Conservation (phyloP, 1,140 invertebrate species). For the Tetranychus cinnabarinus region DNA sequence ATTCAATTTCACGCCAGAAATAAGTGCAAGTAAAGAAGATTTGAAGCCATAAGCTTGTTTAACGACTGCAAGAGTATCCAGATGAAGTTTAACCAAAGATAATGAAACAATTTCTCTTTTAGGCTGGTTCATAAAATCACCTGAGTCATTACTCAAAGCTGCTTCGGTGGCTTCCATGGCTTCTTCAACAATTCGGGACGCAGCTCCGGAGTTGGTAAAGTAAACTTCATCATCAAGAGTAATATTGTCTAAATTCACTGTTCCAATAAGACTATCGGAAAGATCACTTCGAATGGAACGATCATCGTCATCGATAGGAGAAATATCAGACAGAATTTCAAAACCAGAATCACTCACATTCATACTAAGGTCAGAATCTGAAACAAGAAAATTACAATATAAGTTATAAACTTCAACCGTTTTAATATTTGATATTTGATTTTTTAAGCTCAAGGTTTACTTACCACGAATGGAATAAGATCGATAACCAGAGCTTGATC, state of each 20-base stretch:
- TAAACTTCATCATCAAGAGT: not conserved
- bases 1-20: not conserved
- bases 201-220: too few relatives aligned
- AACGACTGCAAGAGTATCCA: not conserved
- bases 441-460: not conserved
- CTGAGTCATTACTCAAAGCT: not conserved
- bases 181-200: not conserved
- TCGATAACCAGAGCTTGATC: not conserved
- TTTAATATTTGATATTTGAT: not conserved
- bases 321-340: not conserved
- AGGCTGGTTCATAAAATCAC: not conserved
- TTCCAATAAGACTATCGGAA: not conserved
- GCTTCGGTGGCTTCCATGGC: not conserved
- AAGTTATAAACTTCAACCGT: not conserved
- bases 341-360: not conserved
- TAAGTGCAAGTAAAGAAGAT: not conserved
- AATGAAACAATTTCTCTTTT: not conserved
- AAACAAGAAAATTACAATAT: not conserved
- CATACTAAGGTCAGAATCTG: not conserved
- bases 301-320: constrained; percentile 2
- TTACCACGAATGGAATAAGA: not conserved
- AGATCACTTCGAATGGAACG: constrained; percentile 3
- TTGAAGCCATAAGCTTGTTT: not conserved
- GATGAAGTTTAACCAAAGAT: not conserved
- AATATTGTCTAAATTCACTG: not conserved